Percentiles rank a stretch among this genome's conserved stretches.
Conservation (phyloP, 2,888 invertebrate genomes). For the Caradrina kadenii region DNA sequence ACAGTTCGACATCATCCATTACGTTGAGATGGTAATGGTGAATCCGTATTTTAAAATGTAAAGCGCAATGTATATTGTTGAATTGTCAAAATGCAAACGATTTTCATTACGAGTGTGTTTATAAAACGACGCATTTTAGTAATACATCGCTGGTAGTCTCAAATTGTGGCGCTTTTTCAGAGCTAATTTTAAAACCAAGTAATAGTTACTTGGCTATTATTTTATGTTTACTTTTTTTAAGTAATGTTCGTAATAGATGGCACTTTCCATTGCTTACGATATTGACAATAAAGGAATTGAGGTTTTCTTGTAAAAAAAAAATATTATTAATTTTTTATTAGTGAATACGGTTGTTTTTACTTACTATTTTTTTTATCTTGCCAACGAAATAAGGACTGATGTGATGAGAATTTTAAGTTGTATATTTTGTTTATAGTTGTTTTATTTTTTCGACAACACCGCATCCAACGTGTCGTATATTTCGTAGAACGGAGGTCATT, state of each 20-base stretch:
- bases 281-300: conserved; percentile 40
- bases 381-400: conserved; percentile 60
- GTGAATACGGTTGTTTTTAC: conserved; percentile 20
- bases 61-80: background rate
- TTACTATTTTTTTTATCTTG: conserved; percentile 60
- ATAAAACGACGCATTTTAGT: background rate
- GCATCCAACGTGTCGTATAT: conserved; percentile 65
- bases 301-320: conserved; percentile 32
- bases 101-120: background rate
- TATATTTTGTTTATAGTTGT: conserved; percentile 64
- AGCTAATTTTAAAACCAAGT: no score
- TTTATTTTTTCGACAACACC: conserved; percentile 66
- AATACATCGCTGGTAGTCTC: background rate
- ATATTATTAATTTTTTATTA: conserved; percentile 27
- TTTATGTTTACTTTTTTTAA: conserved; percentile 1
- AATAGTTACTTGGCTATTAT: background rate
- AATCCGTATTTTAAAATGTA: background rate
- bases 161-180: background rate
- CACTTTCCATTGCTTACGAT: conserved; percentile 27
- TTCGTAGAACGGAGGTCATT: conserved; percentile 78
- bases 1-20: background rate
- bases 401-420: conserved; percentile 57
- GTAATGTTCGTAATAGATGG: conserved; percentile 3
- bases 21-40: background rate
- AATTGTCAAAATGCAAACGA: background rate